Percentiles rank a stretch among this genome's conserved stretches.
Conservation (phyloP, 2,888 invertebrate genomes). For the Daptonema setosum region DNA sequence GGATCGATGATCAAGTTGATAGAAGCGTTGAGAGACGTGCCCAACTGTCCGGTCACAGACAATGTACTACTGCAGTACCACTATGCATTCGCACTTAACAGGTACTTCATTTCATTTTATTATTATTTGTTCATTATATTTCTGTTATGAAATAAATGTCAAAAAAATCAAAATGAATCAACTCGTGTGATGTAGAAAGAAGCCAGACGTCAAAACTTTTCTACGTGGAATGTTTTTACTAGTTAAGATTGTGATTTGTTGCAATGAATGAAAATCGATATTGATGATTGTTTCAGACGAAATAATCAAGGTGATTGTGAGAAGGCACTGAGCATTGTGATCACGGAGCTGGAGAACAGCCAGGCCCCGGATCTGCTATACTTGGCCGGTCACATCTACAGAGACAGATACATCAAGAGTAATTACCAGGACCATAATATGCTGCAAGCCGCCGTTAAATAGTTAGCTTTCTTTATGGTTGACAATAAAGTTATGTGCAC, state of each 20-base stretch:
- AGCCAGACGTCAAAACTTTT: too few relatives aligned
- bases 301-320: constrained; percentile 83
- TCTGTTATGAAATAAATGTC: too few relatives aligned
- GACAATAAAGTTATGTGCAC: constrained; percentile 58
- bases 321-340: constrained; percentile 69
- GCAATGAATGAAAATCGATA: too few relatives aligned
- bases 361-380: constrained; percentile 85
- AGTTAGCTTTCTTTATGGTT: too few relatives aligned
- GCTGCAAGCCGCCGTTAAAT: too few relatives aligned
- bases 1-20: constrained; percentile 90
- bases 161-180: too few relatives aligned
- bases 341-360: constrained; percentile 59
- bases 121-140: too few relatives aligned
- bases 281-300: constrained; percentile 44
- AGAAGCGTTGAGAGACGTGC: constrained; percentile 68
- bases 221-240: too few relatives aligned
- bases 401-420: constrained; percentile 75
- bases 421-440: too few relatives aligned
- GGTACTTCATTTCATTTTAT: too few relatives aligned
- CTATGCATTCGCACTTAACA: constrained; percentile 87
- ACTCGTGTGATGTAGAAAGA: too few relatives aligned
- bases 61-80: constrained; percentile 72
- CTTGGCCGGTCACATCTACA: constrained; percentile 82
- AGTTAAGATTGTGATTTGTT: too few relatives aligned
- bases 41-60: constrained; percentile 62